These are phyloP conservation scores for Ammodytes dubius DNA, from an alignment of 2,113 vertebrate genomes.

Conservation along the genomic window DNA sequence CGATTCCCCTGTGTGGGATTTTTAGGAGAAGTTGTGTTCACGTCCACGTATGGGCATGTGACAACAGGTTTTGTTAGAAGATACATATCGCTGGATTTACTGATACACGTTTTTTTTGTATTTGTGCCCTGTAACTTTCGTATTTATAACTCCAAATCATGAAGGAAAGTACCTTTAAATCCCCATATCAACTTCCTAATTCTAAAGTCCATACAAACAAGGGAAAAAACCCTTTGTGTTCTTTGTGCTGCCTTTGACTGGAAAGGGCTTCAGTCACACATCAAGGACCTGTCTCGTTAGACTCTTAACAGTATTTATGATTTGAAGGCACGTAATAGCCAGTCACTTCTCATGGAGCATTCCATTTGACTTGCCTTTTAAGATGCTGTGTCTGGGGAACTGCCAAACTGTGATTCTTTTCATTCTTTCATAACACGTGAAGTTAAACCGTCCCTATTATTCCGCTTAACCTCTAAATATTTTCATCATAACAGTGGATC, in stretches of 20 bases:
- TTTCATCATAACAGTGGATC: background rate
- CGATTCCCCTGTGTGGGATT: background rate
- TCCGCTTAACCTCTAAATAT: background rate
- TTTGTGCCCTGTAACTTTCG: background rate
- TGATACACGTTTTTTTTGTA: background rate
- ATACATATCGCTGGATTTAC: background rate
- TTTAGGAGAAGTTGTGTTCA: slow-evolving; percentile 14
- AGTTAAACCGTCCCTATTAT: background rate
- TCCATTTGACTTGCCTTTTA: background rate
- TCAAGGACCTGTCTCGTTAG: background rate
- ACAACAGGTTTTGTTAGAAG: background rate
- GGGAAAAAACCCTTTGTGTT: background rate
- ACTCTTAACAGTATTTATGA: slow-evolving; percentile 2
- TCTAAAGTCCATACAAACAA: background rate
- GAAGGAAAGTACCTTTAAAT: slow-evolving; percentile 10
- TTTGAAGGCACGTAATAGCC: background rate
- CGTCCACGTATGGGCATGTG: background rate
- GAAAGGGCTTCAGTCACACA: slow-evolving; percentile 10
- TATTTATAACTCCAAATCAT: background rate
- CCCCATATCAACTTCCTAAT: background rate
- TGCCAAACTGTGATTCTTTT: slow-evolving; percentile 1
- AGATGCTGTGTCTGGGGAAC: background rate
- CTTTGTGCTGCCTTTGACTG: background rate
- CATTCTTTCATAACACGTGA: background rate
- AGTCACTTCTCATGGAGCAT: background rate